phyloP scores from a whole-genome alignment of 1,140 invertebrate species.

The Steinernema feltiae region DNA sequence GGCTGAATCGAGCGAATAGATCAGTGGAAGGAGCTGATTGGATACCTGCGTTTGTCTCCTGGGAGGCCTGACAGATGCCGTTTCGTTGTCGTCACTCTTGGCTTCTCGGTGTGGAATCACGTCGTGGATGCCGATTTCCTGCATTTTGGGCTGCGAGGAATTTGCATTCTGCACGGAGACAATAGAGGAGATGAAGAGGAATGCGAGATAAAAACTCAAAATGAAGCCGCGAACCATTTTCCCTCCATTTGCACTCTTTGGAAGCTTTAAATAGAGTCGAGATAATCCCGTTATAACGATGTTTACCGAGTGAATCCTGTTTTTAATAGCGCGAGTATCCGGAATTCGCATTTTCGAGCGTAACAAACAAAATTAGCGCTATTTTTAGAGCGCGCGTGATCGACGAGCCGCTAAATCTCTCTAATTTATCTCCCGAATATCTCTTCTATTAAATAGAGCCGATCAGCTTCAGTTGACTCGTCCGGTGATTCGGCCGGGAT shows the following conservation, averaged over 20 bases:
- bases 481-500: background rate
- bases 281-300: background rate
- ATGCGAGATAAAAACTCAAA: no score
- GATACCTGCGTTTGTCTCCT: no score
- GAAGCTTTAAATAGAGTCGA: background rate
- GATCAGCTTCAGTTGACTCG: background rate
- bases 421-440: no score
- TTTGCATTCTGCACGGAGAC: background rate
- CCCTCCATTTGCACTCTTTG: no score
- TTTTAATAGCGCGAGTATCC: no score
- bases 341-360: no score
- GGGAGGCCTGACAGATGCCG: no score
- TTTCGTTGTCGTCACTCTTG: background rate
- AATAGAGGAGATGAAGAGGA: background rate
- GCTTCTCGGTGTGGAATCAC: background rate
- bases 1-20: no score
- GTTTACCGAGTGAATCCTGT: background rate
- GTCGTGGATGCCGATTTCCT: background rate
- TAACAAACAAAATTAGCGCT: background rate
- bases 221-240: no score
- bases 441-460: background rate
- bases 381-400: background rate
- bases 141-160: background rate
- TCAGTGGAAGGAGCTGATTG: no score
- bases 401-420: no score